Evolutionary conservation across 2,888 invertebrate genomes (phyloP).

Genomic region (Philereme transversata): DNA sequence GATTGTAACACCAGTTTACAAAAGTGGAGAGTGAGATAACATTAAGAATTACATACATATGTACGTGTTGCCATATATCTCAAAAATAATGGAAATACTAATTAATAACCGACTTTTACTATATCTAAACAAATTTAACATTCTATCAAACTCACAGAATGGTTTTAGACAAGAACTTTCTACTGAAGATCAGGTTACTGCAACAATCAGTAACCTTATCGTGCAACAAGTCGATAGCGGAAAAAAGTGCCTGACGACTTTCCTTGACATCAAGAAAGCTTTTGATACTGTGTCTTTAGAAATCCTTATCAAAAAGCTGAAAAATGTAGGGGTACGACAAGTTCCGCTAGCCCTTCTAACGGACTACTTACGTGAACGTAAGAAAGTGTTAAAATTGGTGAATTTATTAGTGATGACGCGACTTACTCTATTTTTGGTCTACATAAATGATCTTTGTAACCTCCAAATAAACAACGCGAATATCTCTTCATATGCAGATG

Average conservation of each 20-base stretch:
- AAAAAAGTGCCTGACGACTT: conserved; percentile 5
- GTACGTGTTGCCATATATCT: conserved; percentile 24
- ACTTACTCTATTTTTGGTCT: neutral
- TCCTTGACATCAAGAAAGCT: neutral
- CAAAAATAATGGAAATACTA: conserved; percentile 27
- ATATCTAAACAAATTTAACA: conserved; percentile 5
- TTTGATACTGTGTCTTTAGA: neutral
- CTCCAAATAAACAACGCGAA: too few relatives aligned
- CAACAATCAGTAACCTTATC: conserved; percentile 2
- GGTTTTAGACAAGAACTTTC: conserved; percentile 23
- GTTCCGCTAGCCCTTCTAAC: neutral
- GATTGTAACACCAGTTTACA: conserved; percentile 27
- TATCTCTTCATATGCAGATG: too few relatives aligned
- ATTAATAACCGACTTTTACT: conserved; percentile 18
- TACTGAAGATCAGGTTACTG: conserved; percentile 17
- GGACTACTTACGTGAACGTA: neutral
- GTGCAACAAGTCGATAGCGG: conserved; percentile 5
- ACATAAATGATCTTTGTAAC: too few relatives aligned
- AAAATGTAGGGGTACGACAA: neutral
- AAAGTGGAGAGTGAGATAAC: conserved; percentile 27
- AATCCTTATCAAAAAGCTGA: neutral
- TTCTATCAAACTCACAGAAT: conserved; percentile 13
- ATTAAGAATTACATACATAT: conserved; percentile 34
- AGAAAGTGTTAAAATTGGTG: neutral
- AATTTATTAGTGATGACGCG: neutral